A percentile compares a stretch with the other conserved stretches of the same genome.
phyloP scores from a whole-genome alignment of 2,113 vertebrate species.

The Holacanthus passer region DNA sequence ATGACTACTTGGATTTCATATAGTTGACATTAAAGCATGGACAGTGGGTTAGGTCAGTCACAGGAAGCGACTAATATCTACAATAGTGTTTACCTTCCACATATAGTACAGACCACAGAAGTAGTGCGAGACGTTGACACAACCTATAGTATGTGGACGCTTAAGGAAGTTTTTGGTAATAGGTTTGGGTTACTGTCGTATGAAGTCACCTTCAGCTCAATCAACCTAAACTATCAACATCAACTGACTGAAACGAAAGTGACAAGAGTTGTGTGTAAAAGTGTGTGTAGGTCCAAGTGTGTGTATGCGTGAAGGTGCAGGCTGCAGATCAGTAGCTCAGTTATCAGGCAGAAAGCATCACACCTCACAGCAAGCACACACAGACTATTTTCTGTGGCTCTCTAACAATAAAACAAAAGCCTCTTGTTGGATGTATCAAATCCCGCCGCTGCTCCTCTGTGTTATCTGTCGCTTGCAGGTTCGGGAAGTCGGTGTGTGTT shows the following conservation, averaged over 20 bases:
- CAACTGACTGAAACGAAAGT: conserved; percentile 45
- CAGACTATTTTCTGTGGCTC: conserved; percentile 47
- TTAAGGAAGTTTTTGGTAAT: conserved; percentile 66
- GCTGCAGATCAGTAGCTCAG: conserved; percentile 52
- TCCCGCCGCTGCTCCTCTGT: conserved; percentile 37
- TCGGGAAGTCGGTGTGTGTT: conserved; percentile 32
- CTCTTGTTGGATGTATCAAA: conserved; percentile 28
- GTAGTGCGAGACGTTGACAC: conserved; percentile 39
- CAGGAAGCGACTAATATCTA: conserved; percentile 61
- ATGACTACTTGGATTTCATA: conserved; percentile 37
- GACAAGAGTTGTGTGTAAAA: conserved; percentile 9
- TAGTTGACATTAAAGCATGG: conserved; percentile 49
- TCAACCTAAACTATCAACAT: conserved; percentile 1
- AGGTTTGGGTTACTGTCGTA: conserved; percentile 25
- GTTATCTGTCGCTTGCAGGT: conserved; percentile 48
- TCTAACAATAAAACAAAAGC: conserved; percentile 54
- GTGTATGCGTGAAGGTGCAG: conserved; percentile 34
- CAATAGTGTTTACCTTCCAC: conserved; percentile 50
- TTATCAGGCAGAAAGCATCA: conserved; percentile 50
- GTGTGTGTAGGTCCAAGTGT: conserved; percentile 31
- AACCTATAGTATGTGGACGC: conserved; percentile 33
- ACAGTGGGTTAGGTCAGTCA: conserved; percentile 57
- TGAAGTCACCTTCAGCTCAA: conserved; percentile 51
- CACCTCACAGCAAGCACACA: conserved; percentile 44
- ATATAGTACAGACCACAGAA: conserved; percentile 39